Conservation (phyloP, 2,797 vertebrate species). For the Poeciliopsis gracilis region DNA sequence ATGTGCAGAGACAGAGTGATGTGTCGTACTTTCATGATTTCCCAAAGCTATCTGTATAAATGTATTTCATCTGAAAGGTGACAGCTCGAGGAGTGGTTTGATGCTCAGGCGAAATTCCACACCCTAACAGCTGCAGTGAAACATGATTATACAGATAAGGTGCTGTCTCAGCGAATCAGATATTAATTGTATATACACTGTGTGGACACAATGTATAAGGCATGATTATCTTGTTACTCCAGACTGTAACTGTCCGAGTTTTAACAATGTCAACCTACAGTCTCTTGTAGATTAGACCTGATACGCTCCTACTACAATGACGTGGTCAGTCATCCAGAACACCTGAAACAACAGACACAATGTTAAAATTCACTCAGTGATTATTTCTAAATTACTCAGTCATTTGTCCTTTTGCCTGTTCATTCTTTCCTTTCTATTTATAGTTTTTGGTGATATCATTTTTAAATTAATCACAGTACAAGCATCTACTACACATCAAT, state of each 20-base stretch:
- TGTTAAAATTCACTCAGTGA: not conserved
- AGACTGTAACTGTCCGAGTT: not conserved
- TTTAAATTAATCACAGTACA: not conserved
- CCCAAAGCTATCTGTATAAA: not conserved
- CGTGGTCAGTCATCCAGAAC: not conserved
- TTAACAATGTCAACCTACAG: not conserved
- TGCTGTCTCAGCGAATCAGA: slow-evolving; percentile 7
- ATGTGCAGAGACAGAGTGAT: not conserved
- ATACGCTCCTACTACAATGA: not conserved
- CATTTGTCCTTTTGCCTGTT: not conserved
- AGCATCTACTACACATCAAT: not conserved
- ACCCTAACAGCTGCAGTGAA: slow-evolving; percentile 10
- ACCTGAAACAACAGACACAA: not conserved
- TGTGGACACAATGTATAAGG: slow-evolving; percentile 1
- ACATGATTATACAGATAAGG: slow-evolving; percentile 14
- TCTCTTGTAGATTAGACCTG: not conserved
- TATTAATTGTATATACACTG: slow-evolving; percentile 4
- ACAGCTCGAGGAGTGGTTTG: not conserved
- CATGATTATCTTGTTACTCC: not conserved
- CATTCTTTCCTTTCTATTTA: not conserved
- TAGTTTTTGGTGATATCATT: not conserved
- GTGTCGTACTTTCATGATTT: slow-evolving; percentile 12
- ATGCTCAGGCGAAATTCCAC: slow-evolving; percentile 20
- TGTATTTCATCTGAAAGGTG: slow-evolving; percentile 7
- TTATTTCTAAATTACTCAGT: not conserved